A percentile compares a stretch with the other conserved stretches of the same genome.
Conservation (phyloP, 2,888 invertebrate genomes). For the Apoderus coryli region DNA sequence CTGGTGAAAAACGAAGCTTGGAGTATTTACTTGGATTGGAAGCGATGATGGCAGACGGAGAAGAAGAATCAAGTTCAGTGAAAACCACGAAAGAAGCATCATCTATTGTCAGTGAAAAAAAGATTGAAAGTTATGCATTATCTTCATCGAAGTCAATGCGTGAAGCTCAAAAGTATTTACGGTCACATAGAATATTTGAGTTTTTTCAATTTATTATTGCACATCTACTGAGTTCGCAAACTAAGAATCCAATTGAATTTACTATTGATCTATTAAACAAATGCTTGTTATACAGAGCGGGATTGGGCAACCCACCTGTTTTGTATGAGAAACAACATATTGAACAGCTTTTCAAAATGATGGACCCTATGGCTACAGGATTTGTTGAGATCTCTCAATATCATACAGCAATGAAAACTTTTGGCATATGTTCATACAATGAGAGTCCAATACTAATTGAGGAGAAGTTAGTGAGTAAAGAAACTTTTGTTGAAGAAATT, state of each 20-base stretch:
- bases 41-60: slow-evolving; percentile 5
- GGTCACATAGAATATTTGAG: slow-evolving; percentile 31
- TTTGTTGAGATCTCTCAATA: slow-evolving; percentile 27
- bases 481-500: slow-evolving; percentile 26
- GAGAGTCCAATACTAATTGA: slow-evolving; percentile 20
- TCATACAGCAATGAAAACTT: slow-evolving; percentile 27
- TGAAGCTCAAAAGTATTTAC: slow-evolving; percentile 30
- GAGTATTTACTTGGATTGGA: slow-evolving; percentile 26
- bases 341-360: slow-evolving; percentile 27
- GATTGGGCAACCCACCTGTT: slow-evolving; percentile 32
- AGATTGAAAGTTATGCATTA: slow-evolving; percentile 17
- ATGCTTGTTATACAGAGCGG: slow-evolving; percentile 33
- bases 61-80: slow-evolving; percentile 9
- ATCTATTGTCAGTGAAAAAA: too few relatives aligned
- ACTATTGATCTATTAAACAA: slow-evolving; percentile 32
- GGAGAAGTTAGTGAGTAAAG: slow-evolving; percentile 24
- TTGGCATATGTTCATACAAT: slow-evolving; percentile 28
- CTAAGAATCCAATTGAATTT: slow-evolving; percentile 32
- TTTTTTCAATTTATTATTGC: slow-evolving; percentile 34
- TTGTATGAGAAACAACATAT: slow-evolving; percentile 29
- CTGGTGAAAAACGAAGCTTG: slow-evolving; percentile 14
- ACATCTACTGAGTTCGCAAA: slow-evolving; percentile 30
- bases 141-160: slow-evolving; percentile 22
- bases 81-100: too few relatives aligned
- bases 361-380: slow-evolving; percentile 29